Conservation (phyloP, 2,888 invertebrate genomes). For the Luperina nickerlii region DNA sequence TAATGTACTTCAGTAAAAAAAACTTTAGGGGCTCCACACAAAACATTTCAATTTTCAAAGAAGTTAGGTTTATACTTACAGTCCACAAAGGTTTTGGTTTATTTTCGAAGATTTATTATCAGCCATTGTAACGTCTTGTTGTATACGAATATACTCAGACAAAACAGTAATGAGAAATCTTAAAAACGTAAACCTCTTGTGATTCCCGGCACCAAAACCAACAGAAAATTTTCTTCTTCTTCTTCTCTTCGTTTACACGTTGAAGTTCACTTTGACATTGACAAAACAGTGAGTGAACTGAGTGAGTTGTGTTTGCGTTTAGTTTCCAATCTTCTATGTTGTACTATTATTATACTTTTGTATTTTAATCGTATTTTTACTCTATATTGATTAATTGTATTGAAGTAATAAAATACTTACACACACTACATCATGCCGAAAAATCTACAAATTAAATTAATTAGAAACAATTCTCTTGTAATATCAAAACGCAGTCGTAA, state of each 20-base stretch:
- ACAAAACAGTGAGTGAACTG: not conserved
- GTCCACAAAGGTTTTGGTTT: constrained; percentile 76
- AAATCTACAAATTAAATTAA: not conserved
- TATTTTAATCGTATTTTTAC: not conserved
- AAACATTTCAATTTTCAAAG: not conserved
- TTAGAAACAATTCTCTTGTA: not conserved
- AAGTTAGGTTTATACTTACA: constrained; percentile 76
- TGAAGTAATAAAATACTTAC: not conserved
- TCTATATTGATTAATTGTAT: not conserved
- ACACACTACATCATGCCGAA: not conserved
- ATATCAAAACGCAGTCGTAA: not conserved
- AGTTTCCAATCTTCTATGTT: not conserved
- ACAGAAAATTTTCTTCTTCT: not conserved
- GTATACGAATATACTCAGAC: not conserved
- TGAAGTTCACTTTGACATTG: not conserved
- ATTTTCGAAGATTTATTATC: constrained; percentile 64
- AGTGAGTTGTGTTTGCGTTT: not conserved
- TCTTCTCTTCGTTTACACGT: too few species aligned
- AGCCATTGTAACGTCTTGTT: constrained; percentile 68
- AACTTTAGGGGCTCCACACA: not conserved
- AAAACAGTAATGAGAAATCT: not conserved
- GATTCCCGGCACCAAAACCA: not conserved
- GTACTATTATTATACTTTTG: not conserved
- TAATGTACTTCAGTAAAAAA: not conserved
- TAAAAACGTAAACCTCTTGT: not conserved